These are phyloP conservation scores for Lasioglossum zephyrum DNA, from an alignment of 2,888 invertebrate species.

Conservation along the genomic window DNA sequence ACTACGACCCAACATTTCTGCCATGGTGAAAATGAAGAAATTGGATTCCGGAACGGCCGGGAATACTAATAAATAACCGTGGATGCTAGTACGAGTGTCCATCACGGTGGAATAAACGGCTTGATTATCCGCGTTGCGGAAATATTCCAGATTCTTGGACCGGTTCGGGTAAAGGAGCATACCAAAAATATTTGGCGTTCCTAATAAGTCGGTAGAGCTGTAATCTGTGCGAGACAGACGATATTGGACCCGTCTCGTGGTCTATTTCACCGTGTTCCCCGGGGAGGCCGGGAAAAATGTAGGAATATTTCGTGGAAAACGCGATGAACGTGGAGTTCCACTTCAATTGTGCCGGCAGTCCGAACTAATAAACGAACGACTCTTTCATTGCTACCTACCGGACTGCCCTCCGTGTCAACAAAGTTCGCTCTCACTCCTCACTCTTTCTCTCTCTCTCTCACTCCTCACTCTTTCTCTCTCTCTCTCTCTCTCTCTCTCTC, in stretches of 20 bases:
- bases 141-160: slow-evolving; percentile 9
- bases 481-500: neutral
- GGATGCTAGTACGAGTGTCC: neutral
- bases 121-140: slow-evolving; percentile 11
- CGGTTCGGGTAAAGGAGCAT: slow-evolving; percentile 10
- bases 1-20: too few species aligned
- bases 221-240: slow-evolving; percentile 37
- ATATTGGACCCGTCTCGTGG: slow-evolving; percentile 37
- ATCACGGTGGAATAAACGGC: neutral
- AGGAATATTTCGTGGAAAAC: slow-evolving; percentile 22
- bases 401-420: neutral
- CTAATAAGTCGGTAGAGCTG: slow-evolving; percentile 40
- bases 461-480: too few species aligned
- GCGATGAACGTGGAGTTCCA: slow-evolving; percentile 19
- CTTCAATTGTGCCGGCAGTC: slow-evolving; percentile 32
- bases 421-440: neutral
- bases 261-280: slow-evolving; percentile 29
- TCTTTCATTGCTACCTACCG: slow-evolving; percentile 8
- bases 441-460: too few species aligned
- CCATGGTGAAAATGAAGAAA: neutral
- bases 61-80: neutral
- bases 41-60: neutral
- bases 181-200: slow-evolving; percentile 22
- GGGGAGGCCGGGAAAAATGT: slow-evolving; percentile 5
- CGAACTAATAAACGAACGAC: slow-evolving; percentile 3